A percentile compares a stretch with the other conserved stretches of the same genome.
Conservation (phyloP, 2,797 vertebrate species). For the Cryptoblepharus egeriae region DNA sequence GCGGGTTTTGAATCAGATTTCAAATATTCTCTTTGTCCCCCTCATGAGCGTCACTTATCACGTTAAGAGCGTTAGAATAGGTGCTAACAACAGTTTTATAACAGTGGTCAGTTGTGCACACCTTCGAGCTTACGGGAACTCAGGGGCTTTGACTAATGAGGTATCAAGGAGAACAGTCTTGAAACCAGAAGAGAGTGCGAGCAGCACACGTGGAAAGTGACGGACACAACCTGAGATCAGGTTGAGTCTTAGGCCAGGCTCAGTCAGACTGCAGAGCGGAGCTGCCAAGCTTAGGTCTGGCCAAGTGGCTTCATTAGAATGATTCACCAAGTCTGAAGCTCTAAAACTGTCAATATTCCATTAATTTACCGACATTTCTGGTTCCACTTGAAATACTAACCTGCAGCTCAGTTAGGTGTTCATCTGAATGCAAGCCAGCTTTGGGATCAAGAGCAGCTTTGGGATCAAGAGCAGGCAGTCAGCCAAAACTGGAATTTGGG, state of each 20-base stretch:
- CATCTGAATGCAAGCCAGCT: background rate
- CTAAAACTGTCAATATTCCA: conserved; percentile 44
- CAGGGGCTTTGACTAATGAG: too few species aligned
- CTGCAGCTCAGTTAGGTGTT: conserved; percentile 30
- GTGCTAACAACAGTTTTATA: too few species aligned
- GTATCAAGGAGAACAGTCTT: too few species aligned
- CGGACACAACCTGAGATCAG: background rate
- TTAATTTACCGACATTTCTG: conserved; percentile 44
- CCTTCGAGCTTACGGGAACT: too few species aligned
- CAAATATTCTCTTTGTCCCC: too few species aligned
- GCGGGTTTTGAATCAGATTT: too few species aligned
- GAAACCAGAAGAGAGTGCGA: too few species aligned
- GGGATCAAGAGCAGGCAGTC: background rate
- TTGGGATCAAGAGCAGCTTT: background rate
- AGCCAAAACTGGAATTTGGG: background rate
- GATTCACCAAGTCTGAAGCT: conserved; percentile 52
- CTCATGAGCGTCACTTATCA: too few species aligned
- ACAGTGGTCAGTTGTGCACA: too few species aligned
- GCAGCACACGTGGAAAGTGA: too few species aligned
- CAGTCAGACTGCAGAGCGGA: conserved; percentile 32
- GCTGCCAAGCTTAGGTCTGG: conserved; percentile 48
- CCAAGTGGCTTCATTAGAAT: conserved; percentile 42
- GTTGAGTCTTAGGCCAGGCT: background rate
- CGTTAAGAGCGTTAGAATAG: too few species aligned
- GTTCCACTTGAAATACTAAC: conserved; percentile 47